Evolutionary conservation across 2,113 vertebrate genomes (phyloP).

Genomic region (Dissostichus mawsoni): DNA sequence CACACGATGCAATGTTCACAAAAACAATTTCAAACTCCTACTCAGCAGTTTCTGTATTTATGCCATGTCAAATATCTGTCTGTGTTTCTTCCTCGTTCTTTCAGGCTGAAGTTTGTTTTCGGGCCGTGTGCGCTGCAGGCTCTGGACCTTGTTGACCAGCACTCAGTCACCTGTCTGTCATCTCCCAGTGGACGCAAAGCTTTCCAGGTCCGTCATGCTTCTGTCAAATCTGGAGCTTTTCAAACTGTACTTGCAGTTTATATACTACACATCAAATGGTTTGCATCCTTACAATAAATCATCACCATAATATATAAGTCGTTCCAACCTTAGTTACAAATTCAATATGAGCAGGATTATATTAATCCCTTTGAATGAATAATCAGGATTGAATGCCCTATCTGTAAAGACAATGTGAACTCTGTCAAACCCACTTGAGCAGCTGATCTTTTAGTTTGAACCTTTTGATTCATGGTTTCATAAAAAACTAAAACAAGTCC

Average conservation of each 20-base stretch:
- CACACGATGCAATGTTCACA: neutral
- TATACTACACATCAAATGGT: neutral
- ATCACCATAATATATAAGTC: neutral
- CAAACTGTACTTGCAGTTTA: neutral
- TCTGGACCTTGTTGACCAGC: constrained; percentile 92
- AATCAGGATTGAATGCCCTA: neutral
- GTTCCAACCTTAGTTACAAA: neutral
- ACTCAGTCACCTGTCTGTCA: constrained; percentile 85
- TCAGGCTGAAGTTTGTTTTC: constrained; percentile 93
- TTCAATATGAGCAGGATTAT: neutral
- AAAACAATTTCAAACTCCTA: neutral
- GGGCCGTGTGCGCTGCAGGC: constrained; percentile 90
- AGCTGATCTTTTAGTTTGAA: neutral
- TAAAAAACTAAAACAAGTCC: neutral
- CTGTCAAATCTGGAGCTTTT: neutral
- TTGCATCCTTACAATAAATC: too few relatives aligned
- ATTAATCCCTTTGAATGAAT: neutral
- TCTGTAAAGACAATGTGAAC: neutral
- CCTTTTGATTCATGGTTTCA: neutral
- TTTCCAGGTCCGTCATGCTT: constrained; percentile 86
- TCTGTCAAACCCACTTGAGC: neutral
- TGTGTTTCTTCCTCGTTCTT: constrained; percentile 26
- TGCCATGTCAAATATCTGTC: neutral
- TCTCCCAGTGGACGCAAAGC: constrained; percentile 90
- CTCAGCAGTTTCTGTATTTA: neutral